A percentile compares a stretch with the other conserved stretches of the same genome.
Evolutionary conservation across 2,888 invertebrate species (phyloP).

Genomic region (Lithodes maja): DNA sequence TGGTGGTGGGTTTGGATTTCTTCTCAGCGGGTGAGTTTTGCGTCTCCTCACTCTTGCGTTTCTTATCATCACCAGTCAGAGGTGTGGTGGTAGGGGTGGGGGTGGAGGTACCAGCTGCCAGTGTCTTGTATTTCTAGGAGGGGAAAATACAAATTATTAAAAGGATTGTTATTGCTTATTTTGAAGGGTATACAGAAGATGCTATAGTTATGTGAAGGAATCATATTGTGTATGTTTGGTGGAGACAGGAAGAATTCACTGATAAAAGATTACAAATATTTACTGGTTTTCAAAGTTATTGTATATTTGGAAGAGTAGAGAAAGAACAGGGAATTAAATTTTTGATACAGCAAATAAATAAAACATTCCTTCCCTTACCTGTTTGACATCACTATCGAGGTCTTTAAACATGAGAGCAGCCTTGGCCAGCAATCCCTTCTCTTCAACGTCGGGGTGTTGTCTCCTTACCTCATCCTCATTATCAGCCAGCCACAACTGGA

Average conservation of each 20-base stretch:
- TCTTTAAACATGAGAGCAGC: conserved; percentile 68
- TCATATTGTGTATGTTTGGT: too few species aligned
- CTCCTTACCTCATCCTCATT: conserved; percentile 48
- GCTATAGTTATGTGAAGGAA: too few species aligned
- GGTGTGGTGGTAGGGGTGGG: neutral
- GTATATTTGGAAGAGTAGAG: too few species aligned
- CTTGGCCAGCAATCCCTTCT: conserved; percentile 45
- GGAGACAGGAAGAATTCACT: too few species aligned
- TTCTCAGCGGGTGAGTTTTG: conserved; percentile 22
- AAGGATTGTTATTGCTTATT: neutral
- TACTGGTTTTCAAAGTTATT: too few species aligned
- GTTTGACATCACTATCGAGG: conserved; percentile 51
- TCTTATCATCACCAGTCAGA: conserved; percentile 18
- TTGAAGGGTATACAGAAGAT: too few species aligned
- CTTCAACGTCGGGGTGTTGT: conserved; percentile 34
- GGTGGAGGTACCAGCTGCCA: conserved; percentile 20
- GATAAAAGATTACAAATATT: too few species aligned
- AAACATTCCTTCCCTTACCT: conserved; percentile 29
- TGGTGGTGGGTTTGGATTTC: conserved; percentile 31
- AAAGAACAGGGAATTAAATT: too few species aligned
- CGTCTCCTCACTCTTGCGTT: conserved; percentile 34
- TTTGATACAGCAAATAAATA: too few species aligned
- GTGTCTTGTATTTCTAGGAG: conserved; percentile 55
- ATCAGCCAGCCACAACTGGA: conserved; percentile 67
- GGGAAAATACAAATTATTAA: neutral